A percentile compares a stretch with the other conserved stretches of the same genome.
Evolutionary conservation across 2,797 vertebrate species (phyloP).

Genomic region (Steatocranus sp.): DNA sequence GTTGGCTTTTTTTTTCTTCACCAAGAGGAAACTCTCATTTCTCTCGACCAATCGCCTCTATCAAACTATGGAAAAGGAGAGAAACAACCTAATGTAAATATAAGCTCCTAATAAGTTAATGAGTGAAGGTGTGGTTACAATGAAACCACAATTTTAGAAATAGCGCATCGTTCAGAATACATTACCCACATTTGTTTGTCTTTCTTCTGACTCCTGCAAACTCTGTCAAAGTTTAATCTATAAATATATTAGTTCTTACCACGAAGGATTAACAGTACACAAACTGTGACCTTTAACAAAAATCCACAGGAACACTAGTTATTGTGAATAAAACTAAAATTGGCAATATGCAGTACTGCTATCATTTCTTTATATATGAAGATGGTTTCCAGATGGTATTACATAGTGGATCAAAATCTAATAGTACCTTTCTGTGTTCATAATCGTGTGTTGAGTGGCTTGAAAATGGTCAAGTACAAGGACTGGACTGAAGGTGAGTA

Average conservation of each 20-base stretch:
- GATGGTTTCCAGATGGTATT: neutral
- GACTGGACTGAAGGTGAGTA: neutral
- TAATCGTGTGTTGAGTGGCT: neutral
- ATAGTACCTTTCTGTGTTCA: accelerated
- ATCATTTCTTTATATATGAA: neutral
- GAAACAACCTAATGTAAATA: neutral
- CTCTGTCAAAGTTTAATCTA: neutral
- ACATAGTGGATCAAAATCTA: neutral
- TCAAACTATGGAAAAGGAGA: neutral
- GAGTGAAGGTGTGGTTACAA: neutral
- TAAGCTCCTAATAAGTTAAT: neutral
- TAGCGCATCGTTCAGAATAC: neutral
- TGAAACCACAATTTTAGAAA: neutral
- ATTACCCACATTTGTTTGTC: neutral
- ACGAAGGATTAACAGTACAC: neutral
- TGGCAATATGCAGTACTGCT: neutral
- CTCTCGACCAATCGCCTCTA: neutral
- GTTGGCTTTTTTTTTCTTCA: neutral
- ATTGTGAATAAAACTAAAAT: neutral
- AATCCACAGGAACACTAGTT: neutral
- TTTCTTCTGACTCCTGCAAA: neutral
- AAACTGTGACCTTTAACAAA: neutral
- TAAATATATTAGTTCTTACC: neutral
- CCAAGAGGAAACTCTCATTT: neutral
- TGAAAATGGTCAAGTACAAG: neutral